These are phyloP conservation scores for Leucosticte australis DNA, from an alignment of 2,113 vertebrate genomes.

Conservation along the genomic window DNA sequence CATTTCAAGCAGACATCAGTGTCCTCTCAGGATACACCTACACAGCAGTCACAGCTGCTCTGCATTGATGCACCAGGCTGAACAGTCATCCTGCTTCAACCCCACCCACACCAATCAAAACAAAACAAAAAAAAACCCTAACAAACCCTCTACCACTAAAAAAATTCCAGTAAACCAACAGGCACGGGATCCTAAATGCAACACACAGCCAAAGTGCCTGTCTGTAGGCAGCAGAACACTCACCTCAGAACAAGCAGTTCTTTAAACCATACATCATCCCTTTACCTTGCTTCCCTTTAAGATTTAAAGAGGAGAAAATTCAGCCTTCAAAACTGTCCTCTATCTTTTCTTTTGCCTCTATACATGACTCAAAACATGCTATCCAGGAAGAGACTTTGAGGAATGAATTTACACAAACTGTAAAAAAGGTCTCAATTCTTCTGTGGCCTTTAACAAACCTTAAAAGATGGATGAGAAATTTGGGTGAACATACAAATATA, in stretches of 20 bases:
- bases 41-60: background rate
- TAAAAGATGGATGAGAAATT: background rate
- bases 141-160: background rate
- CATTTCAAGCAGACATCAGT: background rate
- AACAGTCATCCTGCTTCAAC: background rate
- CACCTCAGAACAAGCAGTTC: background rate
- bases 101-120: background rate
- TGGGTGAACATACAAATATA: fast-evolving
- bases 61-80: background rate
- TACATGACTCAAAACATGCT: background rate
- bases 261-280: background rate
- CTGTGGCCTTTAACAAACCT: background rate
- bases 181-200: background rate
- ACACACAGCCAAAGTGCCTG: background rate
- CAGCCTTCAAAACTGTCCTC: background rate
- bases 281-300: background rate
- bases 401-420: background rate
- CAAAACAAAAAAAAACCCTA: background rate
- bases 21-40: background rate
- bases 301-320: background rate
- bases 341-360: background rate
- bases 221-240: background rate
- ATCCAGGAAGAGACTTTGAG: background rate
- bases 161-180: background rate
- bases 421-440: background rate